Conservation (phyloP, 2,888 invertebrate species). For the Bimastos eiseni region DNA sequence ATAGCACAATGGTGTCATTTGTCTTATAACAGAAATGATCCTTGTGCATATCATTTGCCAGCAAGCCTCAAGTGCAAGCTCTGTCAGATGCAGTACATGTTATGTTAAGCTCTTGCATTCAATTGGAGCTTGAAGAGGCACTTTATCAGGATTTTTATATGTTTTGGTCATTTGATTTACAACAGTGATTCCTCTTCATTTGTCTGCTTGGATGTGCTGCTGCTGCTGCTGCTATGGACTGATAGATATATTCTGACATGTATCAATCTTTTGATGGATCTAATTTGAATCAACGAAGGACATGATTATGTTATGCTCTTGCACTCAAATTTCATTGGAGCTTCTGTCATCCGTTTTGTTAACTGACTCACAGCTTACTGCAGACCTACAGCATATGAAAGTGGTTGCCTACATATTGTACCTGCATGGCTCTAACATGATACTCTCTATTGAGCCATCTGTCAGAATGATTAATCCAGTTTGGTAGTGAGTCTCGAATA, state of each 20-base stretch:
- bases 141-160: too few species aligned
- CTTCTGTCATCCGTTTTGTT: not conserved
- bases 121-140: too few species aligned
- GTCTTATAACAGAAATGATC: not conserved
- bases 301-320: not conserved
- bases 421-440: not conserved
- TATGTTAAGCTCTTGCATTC: too few species aligned
- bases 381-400: not conserved
- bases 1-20: not conserved
- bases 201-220: not conserved
- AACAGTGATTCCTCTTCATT: not conserved
- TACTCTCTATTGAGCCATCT: not conserved
- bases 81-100: not conserved
- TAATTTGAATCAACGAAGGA: not conserved
- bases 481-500: too few species aligned
- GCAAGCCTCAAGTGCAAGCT: not conserved
- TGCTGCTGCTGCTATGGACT: not conserved
- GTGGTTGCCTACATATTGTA: not conserved
- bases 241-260: not conserved
- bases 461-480: too few species aligned
- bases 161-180: not conserved
- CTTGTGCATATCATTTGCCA: not conserved
- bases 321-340: not conserved
- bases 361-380: not conserved
- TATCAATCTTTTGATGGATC: slow-evolving; percentile 9